Evolutionary conservation across 2,797 vertebrate genomes (phyloP), one percentile per base, ranked within the genome.

Genomic region (Myripristis jacobus): DNA sequence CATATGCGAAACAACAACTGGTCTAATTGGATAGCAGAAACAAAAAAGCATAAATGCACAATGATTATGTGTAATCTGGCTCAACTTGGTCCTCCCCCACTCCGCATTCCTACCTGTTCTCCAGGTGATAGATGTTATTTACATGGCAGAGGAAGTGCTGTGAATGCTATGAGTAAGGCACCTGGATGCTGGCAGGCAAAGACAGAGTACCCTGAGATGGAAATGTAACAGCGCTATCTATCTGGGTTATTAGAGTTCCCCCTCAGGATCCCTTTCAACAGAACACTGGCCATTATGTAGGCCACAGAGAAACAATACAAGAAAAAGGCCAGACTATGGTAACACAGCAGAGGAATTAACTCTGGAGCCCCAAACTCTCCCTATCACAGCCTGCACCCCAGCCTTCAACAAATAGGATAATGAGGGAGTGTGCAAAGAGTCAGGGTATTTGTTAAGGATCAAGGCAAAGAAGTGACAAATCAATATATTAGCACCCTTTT

Each of bases 151-250:
- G 91, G 90, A 94, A 93, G 89, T 70, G 53, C 84, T 75, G 82
- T 92, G 93, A 94, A 94, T 86, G 91, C 87, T 94, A 81, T 81
- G 92, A 92, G 90, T 93, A 93, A 92, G 88, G 92, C 93, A 95
- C 93, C 94, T 95, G 93, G 91, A 85, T 21, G 76, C 89, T 93
- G 82, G 76, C 90, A 92, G 93, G 92, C 92, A 93, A 88, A 94
- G 94, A 95, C 90, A 90, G 82, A 94, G 92, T 94, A 90, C 90
- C 89, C 88, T 57, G 82, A 91, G 93, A 91, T 92, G 94, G 89
- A 92, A 94, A 94, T 93, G 89, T 93, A 95, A 89, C 94, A 94
- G 93, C 87, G 84, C 94, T 92, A 94, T 95, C 93, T 94, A 94
- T 95, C 93, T 94, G 92, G 93, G 93, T 95, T 94, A 95, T 95